Evolutionary conservation across 2,888 invertebrate species (phyloP), one percentile per base, ranked within the genome.

Genomic region (Drosophila leonis): DNA sequence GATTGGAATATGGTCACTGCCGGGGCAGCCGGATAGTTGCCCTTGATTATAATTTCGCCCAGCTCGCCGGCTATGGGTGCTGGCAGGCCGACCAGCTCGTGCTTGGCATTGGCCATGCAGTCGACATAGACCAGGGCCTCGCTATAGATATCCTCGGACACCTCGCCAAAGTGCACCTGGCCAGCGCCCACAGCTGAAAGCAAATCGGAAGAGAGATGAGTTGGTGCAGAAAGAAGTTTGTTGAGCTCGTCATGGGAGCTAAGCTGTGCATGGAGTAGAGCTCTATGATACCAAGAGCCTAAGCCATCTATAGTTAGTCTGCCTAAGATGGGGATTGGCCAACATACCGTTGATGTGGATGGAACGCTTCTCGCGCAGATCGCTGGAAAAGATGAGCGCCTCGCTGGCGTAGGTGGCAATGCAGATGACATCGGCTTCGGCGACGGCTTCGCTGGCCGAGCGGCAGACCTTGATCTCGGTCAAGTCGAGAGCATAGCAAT

Each of bases 1-100:
- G 95, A 95, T 84, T 95, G 95, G 82, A 95, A 95, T n/a, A 95
- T 91, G 6, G 95, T 95, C 3, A 94, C 92, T 49, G 92, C 88
- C 33, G 77, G 29, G 10, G 57, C 13, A 0, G 20, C 20, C 2
- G 93, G 92, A 42, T 78, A 72, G 29, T 90, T 81, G 61, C 92
- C 89, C 2, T 78, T 82, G 12, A 90, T 82, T 31, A 95, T 94
- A 3, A 95, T 90, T 68, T 94, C 93, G 15, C 95, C 95, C 56
- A 95, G 90, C 90, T 95, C 95, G 4, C 94, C 94, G 64, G 92
- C 91, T 60, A 95, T 93, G n/a, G 90, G 72, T 13, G 94, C 94
- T 60, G 94, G 94, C 4, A 94, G 85, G 29, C 93, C 91, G 31
- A 93, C 92, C 20, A 95, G 90, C 90, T 95, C 95, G 12, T 90